phyloP scores from a whole-genome alignment of 1,140 invertebrate genomes.

The Drosophila prosaltans region DNA sequence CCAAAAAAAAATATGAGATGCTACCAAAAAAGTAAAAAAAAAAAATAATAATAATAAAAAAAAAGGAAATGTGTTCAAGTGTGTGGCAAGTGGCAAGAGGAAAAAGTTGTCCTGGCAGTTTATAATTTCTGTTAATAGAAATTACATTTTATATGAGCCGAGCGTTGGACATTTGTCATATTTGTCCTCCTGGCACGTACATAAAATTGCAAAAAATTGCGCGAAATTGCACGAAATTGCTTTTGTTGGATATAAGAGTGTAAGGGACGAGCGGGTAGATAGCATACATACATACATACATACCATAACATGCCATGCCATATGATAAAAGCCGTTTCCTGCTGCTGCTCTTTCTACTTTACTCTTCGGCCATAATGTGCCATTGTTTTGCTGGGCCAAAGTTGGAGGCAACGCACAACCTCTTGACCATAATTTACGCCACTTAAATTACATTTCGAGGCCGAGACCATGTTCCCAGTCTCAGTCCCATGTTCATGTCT shows the following conservation, averaged over 20 bases:
- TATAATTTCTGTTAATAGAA: constrained; percentile 66
- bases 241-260: constrained; percentile 25
- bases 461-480: neutral
- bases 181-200: constrained; percentile 48
- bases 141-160: constrained; percentile 57
- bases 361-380: constrained; percentile 16
- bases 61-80: too few species aligned
- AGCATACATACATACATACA: too few species aligned
- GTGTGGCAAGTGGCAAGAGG: constrained; percentile 22
- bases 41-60: too few species aligned
- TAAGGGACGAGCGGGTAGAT: neutral
- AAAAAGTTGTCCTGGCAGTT: constrained; percentile 60
- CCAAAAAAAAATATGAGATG: neutral
- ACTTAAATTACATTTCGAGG: constrained; percentile 68
- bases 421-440: constrained; percentile 78
- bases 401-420: constrained; percentile 35
- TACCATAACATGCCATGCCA: constrained; percentile 41
- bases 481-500: neutral
- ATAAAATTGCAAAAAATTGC: constrained; percentile 48
- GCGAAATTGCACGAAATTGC: constrained; percentile 36
- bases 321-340: constrained; percentile 25
- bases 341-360: too few species aligned
- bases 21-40: too few species aligned
- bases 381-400: constrained; percentile 29
- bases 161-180: constrained; percentile 50